phyloP scores from a whole-genome alignment of 37 sponge, comb jelly and placozoan species.

The Aphrocallistes beatrix region DNA sequence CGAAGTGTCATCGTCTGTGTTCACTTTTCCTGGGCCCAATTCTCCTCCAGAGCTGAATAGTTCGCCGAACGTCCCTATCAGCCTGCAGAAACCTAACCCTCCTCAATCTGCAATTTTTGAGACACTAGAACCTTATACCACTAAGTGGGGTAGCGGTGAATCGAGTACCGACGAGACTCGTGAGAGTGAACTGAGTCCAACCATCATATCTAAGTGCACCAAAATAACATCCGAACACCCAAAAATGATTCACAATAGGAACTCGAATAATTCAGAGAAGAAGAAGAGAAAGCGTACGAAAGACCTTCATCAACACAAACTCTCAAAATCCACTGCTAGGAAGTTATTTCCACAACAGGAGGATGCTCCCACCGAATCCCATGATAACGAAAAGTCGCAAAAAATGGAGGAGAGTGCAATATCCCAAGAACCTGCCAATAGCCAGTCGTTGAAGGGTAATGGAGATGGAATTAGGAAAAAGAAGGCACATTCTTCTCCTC shows the following conservation, averaged over 20 bases:
- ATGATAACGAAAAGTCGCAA: background rate
- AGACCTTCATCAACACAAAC: background rate
- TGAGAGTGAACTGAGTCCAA: background rate
- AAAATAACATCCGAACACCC: conserved; percentile 3
- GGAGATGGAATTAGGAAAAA: background rate
- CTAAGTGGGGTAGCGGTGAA: background rate
- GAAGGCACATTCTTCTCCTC: background rate
- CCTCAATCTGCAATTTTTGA: background rate
- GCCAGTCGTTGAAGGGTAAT: background rate
- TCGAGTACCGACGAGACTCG: conserved; percentile 14
- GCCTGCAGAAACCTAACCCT: background rate
- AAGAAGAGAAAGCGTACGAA: conserved; percentile 3
- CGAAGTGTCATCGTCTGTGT: background rate
- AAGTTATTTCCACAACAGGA: background rate
- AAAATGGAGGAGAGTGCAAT: background rate
- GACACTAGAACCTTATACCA: background rate
- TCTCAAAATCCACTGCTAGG: background rate
- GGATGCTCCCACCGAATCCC: background rate
- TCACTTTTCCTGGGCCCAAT: background rate
- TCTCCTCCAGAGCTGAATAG: background rate
- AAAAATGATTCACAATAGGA: background rate
- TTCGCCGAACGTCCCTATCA: background rate
- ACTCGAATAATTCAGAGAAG: conserved; percentile 15
- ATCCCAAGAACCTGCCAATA: background rate
- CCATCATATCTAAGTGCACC: background rate